Base-by-base conservation (phyloP, 2,113 vertebrate genomes). In the Vombatus ursinus region DNA sequence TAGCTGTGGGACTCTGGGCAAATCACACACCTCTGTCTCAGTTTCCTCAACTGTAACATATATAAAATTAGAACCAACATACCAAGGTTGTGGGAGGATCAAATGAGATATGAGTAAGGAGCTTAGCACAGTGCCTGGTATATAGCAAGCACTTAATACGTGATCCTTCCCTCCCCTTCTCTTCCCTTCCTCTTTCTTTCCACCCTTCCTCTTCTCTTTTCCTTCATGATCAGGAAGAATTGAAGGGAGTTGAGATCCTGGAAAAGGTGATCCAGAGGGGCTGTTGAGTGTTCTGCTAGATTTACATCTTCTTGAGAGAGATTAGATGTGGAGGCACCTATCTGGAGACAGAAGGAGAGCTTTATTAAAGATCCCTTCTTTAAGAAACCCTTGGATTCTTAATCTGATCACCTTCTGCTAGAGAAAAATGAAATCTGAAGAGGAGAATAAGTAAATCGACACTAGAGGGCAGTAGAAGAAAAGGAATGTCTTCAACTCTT, bases 401-500 rank as follows among this genome's bases (percentile, higher is more conserved):
- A 77, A 77, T 44, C n/a, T 77, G 3, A 37, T 44, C 1, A 44
- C n/a, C 16, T 52, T 52, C 14, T 77, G n/a, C 37, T 44, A 22
- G n/a, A 97, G 84, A 93, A 12, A 92, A 95, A 50, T 3, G 2
- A 6, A 1, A 3, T 50, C 49, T 77, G 28, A 94, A 47, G 68
- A 19, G 0, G 28, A 50, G 16, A 92, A 57, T 44, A 92, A 37
- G 12, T 3, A n/a, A 28, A 14, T 19, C 2, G 49, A 22, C 99
- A 94, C 98, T 90, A 97, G 99, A 98, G 98, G 98, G 98, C 98
- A 97, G 91, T 92, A 96, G 47, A 97, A 96, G 96, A 98, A 97
- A 98, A 98, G 97, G 89, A 98, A 98, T 98, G 3, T n/a, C n/a
- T n/a, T n/a, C n/a, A n/a, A n/a, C n/a, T 54, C 53, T 77, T 77